Conservation (phyloP, 2,797 vertebrate genomes). For the Arctocebus calabarensis region DNA sequence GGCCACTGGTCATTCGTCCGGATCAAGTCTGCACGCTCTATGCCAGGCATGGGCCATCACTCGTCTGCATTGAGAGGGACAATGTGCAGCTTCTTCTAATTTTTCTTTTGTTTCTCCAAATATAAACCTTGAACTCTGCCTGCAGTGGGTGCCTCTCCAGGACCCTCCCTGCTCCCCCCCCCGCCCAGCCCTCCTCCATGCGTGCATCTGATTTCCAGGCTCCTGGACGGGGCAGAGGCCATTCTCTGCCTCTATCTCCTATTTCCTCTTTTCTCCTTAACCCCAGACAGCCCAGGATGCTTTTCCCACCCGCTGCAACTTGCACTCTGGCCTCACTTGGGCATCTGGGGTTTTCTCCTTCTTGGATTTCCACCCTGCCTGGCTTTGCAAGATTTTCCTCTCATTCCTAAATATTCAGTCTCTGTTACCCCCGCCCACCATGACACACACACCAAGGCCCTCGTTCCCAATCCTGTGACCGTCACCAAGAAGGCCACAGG, state of each 20-base stretch:
- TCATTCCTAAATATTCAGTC: not conserved
- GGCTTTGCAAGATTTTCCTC: not conserved
- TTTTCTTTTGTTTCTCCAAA: not conserved
- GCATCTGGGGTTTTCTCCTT: not conserved
- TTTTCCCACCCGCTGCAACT: not conserved
- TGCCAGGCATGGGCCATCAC: not conserved
- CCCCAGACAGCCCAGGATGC: not conserved
- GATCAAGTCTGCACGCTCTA: not conserved
- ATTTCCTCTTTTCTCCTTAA: not conserved
- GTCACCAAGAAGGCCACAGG: too few species aligned
- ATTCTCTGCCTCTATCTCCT: too few species aligned
- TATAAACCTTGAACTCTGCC: not conserved
- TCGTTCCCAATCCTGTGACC: too few species aligned
- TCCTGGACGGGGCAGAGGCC: too few species aligned
- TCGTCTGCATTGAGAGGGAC: not conserved
- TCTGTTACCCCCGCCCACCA: too few species aligned
- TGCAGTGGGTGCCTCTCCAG: not conserved
- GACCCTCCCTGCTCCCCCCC: not conserved
- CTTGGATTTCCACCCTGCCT: not conserved
- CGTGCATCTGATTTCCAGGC: not conserved
- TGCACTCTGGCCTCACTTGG: not conserved
- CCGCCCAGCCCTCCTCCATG: not conserved
- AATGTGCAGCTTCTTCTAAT: not conserved
- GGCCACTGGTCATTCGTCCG: not conserved
- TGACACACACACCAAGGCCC: too few species aligned